Percentiles rank a stretch among this genome's conserved stretches.
These are phyloP conservation scores for Notoglanidium macrostoma DNA, from an alignment of 2,797 vertebrate genomes.

Conservation along the genomic window DNA sequence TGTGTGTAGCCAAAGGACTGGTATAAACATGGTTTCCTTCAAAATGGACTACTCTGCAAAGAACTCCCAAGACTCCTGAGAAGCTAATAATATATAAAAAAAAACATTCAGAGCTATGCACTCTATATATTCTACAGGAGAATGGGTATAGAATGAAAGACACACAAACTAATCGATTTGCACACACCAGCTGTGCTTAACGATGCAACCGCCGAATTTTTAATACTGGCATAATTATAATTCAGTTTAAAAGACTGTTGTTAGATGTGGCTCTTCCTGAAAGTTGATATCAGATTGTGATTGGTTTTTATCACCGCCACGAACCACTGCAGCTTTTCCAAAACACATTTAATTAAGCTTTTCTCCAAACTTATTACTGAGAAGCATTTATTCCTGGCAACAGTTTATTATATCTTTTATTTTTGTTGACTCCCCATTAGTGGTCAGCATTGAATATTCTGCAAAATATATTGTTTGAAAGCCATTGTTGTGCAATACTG, in stretches of 20 bases:
- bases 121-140: conserved; percentile 24
- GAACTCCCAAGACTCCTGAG: conserved; percentile 44
- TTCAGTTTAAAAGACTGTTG: not conserved
- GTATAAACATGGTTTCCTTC: conserved; percentile 50
- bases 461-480: not conserved
- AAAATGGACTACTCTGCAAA: conserved; percentile 42
- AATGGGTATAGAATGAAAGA: conserved; percentile 18
- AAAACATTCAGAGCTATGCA: conserved; percentile 41
- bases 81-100: conserved; percentile 51
- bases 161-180: conserved; percentile 6
- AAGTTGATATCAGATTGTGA: not conserved
- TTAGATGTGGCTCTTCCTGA: not conserved
- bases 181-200: not conserved
- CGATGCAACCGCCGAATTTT: not conserved
- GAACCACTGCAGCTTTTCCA: not conserved
- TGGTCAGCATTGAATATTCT: not conserved
- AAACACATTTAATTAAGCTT: not conserved
- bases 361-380: not conserved
- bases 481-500: not conserved
- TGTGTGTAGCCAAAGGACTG: not conserved
- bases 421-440: not conserved
- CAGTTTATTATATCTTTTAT: not conserved
- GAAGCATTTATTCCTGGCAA: not conserved
- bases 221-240: not conserved
- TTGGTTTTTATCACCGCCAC: not conserved